Base-by-base conservation (phyloP, 92 coral and sea anemone genomes). In the Pocillopora meandrina region DNA sequence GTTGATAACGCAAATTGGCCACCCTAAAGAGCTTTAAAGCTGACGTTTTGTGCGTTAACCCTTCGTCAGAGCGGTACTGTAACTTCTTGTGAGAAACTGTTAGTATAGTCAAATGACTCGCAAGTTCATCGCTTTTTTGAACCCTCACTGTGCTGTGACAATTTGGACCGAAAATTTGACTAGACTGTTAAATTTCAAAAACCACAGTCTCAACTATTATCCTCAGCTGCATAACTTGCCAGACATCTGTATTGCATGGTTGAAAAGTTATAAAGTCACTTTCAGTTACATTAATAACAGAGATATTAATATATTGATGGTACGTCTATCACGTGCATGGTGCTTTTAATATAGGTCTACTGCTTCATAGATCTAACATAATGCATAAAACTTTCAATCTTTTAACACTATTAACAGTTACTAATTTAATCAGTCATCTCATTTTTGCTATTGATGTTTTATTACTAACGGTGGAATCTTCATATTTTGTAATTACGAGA, bases 211-310 rank as follows among this genome's bases (percentile, higher is more conserved):
- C 19, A 1, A 26, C 56, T 14, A 23, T 3, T n/a, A 56, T 47
- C 71, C 12, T 18, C 61, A 42, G 82, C 71, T 62, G 82, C 71
- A 19, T 42, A 34, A 63, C 82, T 34, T 77, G 59, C 60, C 56
- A 63, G 4, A 42, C 52, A 42, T 52, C 60, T 63, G 36, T 77
- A 19, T 16, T 77, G 82, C 82, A 63, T 77, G 82, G 82, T 62
- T 63, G 61, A 31, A 23, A 35, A 63, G 19, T 62, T n/a, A 31
- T 2, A 33, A 31, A 69, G 52, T 69, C 9, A 19, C n/a, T 3
- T 7, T 42, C 31, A 26, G 31, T 42, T 42, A 42, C 52, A 42
- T 42, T 3, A 42, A 42, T 42, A 42, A 42, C 52, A 42, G 52
- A 42, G 52, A 42, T 42, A 42, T 42, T 42, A 7, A 3, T 42